These are phyloP conservation scores for Lutjanus argentimaculatus DNA, from an alignment of 2,797 vertebrate species.

Conservation along the genomic window DNA sequence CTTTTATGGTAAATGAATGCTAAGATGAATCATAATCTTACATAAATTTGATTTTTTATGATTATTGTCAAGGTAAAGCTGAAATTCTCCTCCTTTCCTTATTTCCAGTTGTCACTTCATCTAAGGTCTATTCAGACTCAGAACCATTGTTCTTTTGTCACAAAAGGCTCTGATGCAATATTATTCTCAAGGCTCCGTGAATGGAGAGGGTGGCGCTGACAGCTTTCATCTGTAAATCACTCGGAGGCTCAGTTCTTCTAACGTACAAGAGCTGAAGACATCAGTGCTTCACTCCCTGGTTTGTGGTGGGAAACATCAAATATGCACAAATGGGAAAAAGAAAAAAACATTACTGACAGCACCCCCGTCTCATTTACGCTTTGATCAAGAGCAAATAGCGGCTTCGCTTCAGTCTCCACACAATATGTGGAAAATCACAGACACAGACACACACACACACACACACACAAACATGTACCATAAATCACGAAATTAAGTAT, in stretches of 20 bases:
- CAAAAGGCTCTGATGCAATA: constrained; percentile 71
- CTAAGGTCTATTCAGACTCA: constrained; percentile 42
- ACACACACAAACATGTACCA: constrained; percentile 6
- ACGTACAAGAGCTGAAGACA: constrained; percentile 54
- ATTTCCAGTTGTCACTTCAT: constrained; percentile 58
- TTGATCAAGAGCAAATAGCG: constrained; percentile 62
- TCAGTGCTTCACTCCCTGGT: constrained; percentile 44
- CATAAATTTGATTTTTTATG: constrained; percentile 15
- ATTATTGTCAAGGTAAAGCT: constrained; percentile 29
- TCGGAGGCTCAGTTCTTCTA: constrained; percentile 53
- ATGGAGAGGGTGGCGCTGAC: constrained; percentile 51
- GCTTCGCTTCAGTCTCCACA: constrained; percentile 41
- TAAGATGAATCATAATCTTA: constrained; percentile 30
- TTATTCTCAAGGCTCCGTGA: constrained; percentile 55
- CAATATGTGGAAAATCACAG: constrained; percentile 9
- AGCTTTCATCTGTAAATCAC: constrained; percentile 75
- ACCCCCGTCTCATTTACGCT: constrained; percentile 42
- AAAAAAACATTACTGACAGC: constrained; percentile 44
- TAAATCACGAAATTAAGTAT: constrained; percentile 17
- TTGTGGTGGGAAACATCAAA: constrained; percentile 69
- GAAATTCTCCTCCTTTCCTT: constrained; percentile 29
- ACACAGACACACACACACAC: too few species aligned
- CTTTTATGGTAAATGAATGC: constrained; percentile 13
- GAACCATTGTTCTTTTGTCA: constrained; percentile 62
- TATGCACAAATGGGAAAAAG: constrained; percentile 50